These are phyloP conservation scores for Rhinogobius similis DNA, from an alignment of 2,113 vertebrate genomes.

Conservation along the genomic window DNA sequence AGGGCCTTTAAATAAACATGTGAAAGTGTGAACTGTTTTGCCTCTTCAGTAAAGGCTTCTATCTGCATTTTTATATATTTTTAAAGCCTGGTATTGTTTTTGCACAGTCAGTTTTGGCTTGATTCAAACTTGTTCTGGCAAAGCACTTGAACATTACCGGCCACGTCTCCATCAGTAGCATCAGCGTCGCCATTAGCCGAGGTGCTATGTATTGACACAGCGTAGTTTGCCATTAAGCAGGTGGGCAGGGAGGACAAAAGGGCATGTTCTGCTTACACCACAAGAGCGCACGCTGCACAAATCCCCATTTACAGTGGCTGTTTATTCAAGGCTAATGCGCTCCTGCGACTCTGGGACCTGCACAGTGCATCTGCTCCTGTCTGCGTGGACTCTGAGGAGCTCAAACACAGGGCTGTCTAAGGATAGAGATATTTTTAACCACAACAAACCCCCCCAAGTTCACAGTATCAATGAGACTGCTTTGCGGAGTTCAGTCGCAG, in stretches of 20 bases:
- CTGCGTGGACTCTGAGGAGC: constrained; percentile 20
- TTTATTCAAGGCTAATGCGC: constrained; percentile 31
- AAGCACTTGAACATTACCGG: neutral
- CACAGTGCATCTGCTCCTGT: constrained; percentile 24
- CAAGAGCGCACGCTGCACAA: constrained; percentile 30
- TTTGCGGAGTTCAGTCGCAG: constrained; percentile 2
- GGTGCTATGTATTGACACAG: constrained; percentile 33
- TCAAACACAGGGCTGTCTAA: constrained; percentile 32
- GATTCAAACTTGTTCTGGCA: neutral
- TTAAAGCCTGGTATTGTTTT: neutral
- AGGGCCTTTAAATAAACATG: no score
- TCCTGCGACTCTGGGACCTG: constrained; percentile 21
- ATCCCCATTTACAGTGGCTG: constrained; percentile 29
- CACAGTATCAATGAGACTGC: neutral
- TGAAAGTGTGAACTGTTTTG: no score
- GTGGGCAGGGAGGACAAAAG: constrained; percentile 53
- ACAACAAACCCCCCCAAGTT: constrained; percentile 11
- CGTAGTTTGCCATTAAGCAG: constrained; percentile 47
- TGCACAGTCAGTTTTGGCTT: neutral
- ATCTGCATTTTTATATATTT: neutral
- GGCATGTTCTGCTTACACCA: constrained; percentile 41
- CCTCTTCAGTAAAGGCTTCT: neutral
- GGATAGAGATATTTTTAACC: constrained; percentile 29
- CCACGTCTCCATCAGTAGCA: neutral
- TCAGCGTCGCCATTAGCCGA: constrained; percentile 24